phyloP scores from a whole-genome alignment of 2,797 vertebrate species.

The Ceyx erithaca region DNA sequence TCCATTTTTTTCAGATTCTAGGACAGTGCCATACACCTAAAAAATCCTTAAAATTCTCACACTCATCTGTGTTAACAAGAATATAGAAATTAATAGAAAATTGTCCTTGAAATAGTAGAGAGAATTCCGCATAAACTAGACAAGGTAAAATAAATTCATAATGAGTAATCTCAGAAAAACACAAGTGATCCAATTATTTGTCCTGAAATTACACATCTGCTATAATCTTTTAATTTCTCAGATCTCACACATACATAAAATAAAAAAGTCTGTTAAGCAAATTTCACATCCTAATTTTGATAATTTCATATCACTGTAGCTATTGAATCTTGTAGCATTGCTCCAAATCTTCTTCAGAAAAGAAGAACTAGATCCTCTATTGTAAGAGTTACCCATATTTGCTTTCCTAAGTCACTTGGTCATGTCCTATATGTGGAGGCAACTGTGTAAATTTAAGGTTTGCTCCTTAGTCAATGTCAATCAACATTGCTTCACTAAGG shows the following conservation, averaged over 20 bases:
- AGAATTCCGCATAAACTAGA: background rate
- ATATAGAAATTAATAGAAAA: background rate
- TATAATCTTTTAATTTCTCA: conserved; percentile 34
- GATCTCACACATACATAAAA: background rate
- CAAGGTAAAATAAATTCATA: conserved; percentile 11
- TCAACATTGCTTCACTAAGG: background rate
- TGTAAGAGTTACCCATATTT: background rate
- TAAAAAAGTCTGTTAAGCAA: background rate
- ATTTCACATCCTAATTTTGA: background rate
- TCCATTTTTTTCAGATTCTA: background rate
- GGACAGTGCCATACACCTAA: background rate
- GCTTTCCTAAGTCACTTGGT: background rate
- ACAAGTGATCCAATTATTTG: conserved; percentile 38
- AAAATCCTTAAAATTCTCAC: background rate
- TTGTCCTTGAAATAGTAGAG: background rate
- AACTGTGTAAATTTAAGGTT: background rate
- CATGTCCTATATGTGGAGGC: background rate
- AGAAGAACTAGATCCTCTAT: background rate
- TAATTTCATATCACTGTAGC: background rate
- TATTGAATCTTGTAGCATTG: background rate
- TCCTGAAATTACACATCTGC: background rate
- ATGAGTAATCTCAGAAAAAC: conserved; percentile 15
- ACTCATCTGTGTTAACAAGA: background rate
- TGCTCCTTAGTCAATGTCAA: background rate
- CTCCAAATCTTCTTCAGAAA: background rate